phyloP scores from a whole-genome alignment of 2,888 invertebrate genomes.

The Theretra japonica region DNA sequence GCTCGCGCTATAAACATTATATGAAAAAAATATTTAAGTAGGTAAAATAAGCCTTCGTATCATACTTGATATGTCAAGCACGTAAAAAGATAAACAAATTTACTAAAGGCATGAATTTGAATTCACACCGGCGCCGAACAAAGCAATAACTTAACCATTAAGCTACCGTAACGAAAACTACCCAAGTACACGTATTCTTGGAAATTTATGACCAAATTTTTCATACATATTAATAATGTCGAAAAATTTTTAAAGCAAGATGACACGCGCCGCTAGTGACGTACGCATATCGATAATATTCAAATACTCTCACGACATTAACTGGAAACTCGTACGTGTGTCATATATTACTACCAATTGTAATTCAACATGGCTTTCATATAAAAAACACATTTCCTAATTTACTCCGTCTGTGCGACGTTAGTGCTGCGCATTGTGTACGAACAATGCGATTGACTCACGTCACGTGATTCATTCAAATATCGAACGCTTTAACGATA shows the following conservation, averaged over 20 bases:
- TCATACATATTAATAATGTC: conserved; percentile 24
- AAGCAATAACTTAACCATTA: conserved; percentile 29
- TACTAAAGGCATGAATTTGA: conserved; percentile 13
- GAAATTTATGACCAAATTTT: conserved; percentile 37
- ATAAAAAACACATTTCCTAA: conserved; percentile 84
- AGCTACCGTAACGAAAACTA: conserved; percentile 37
- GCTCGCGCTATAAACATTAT: neutral
- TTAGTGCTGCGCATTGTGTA: conserved; percentile 57
- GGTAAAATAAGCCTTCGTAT: conserved; percentile 1
- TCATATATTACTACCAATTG: conserved; percentile 70
- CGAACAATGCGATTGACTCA: conserved; percentile 81
- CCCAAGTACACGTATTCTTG: conserved; percentile 37
- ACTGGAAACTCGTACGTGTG: conserved; percentile 73
- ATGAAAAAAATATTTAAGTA: conserved; percentile 6
- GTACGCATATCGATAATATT: conserved; percentile 51
- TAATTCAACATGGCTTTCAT: conserved; percentile 76
- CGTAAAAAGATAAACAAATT: conserved; percentile 28
- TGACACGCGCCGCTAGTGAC: conserved; percentile 43
- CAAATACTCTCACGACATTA: conserved; percentile 71
- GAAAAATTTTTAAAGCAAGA: conserved; percentile 17
- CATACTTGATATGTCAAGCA: neutral
- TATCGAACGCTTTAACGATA: conserved; percentile 45
- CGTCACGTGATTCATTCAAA: conserved; percentile 79
- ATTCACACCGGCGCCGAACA: conserved; percentile 22
- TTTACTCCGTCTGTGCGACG: conserved; percentile 70